phyloP scores from a whole-genome alignment of 2,113 vertebrate species.

The Mustelus asterias region DNA sequence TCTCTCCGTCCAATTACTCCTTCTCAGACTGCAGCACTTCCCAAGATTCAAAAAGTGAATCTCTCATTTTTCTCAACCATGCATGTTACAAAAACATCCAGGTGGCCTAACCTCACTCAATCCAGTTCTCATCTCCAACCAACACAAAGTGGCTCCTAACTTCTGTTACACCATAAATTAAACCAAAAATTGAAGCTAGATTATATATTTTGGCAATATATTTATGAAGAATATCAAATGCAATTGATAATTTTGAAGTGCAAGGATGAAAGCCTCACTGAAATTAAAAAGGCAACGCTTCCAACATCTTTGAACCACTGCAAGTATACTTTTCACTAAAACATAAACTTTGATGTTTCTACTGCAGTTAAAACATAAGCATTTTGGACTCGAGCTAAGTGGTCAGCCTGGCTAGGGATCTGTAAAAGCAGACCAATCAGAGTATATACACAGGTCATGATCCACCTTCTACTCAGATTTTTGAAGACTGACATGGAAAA shows the following conservation, averaged over 20 bases:
- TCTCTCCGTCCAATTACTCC: too few species aligned
- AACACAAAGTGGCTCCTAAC: neutral
- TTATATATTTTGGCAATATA: neutral
- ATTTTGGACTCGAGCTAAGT: neutral
- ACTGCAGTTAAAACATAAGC: neutral
- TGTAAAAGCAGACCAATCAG: neutral
- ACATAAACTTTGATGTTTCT: neutral
- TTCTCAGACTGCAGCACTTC: too few species aligned
- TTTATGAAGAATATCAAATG: neutral
- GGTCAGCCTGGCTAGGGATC: neutral
- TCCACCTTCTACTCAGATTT: too few species aligned
- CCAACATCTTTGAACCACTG: neutral
- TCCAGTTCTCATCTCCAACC: neutral
- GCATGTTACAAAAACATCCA: neutral
- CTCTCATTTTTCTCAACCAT: too few species aligned
- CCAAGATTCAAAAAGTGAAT: too few species aligned
- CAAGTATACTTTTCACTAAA: neutral
- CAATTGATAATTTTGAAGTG: neutral
- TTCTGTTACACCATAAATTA: neutral
- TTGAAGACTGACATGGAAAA: too few species aligned
- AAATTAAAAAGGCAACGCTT: neutral
- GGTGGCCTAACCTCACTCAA: neutral
- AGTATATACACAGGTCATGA: too few species aligned
- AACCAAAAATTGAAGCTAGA: neutral
- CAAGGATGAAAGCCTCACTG: neutral